Percentiles rank a stretch among this genome's conserved stretches.
Conservation (phyloP, 1,140 invertebrate species). For the Papilio polyxenes region DNA sequence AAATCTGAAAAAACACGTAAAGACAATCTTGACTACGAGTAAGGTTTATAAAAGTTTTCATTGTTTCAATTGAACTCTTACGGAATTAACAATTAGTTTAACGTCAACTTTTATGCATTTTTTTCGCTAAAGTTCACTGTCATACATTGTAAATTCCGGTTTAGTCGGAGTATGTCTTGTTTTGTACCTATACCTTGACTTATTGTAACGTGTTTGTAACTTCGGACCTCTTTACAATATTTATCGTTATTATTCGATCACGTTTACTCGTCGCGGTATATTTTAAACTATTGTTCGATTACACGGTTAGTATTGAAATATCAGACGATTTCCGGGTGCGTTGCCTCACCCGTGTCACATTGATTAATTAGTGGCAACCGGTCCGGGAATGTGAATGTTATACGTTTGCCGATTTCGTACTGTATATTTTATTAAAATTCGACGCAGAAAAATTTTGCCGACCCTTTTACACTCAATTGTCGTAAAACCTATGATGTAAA, state of each 20-base stretch:
- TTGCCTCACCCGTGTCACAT: conserved; percentile 45
- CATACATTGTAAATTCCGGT: background rate
- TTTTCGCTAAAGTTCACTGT: background rate
- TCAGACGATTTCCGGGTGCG: conserved; percentile 60
- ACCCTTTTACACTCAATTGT: background rate
- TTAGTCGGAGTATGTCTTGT: background rate
- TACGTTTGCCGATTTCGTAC: conserved; percentile 41
- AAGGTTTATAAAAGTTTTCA: background rate
- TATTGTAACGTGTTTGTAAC: conserved; percentile 29
- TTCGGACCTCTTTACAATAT: conserved; percentile 26
- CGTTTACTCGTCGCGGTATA: conserved; percentile 26
- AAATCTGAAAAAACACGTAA: background rate
- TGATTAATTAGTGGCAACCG: conserved; percentile 59
- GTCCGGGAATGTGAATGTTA: conserved; percentile 51
- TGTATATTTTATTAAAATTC: background rate
- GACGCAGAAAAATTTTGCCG: background rate
- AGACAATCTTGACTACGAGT: background rate
- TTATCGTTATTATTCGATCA: conserved; percentile 35
- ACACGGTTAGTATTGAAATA: conserved; percentile 62
- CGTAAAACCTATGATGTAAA: background rate
- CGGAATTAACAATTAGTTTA: background rate
- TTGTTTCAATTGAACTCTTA: background rate
- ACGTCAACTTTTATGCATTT: too few relatives aligned
- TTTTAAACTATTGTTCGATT: conserved; percentile 44
- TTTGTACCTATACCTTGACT: conserved; percentile 28